Conservation (phyloP, 2,888 invertebrate species). For the Synergus gifuensis region DNA sequence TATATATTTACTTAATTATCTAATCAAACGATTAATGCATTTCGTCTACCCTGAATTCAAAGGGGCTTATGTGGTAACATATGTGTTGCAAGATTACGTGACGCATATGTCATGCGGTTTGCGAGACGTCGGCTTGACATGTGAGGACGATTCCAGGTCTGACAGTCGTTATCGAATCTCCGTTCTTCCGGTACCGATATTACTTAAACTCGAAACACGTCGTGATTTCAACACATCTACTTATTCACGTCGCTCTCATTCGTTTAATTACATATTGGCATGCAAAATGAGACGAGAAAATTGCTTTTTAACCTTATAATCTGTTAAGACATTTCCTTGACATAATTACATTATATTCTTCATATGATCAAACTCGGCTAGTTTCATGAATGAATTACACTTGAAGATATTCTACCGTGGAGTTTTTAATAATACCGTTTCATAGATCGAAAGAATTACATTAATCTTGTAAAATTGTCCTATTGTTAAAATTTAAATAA, state of each 20-base stretch:
- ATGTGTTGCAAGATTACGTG: conserved; percentile 57
- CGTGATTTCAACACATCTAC: not conserved
- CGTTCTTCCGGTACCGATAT: conserved; percentile 19
- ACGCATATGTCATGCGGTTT: conserved; percentile 55
- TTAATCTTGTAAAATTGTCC: too few relatives aligned
- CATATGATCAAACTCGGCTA: too few relatives aligned
- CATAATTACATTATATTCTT: too few relatives aligned
- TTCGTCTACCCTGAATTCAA: conserved; percentile 50
- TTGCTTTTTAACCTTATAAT: not conserved
- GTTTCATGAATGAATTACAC: too few relatives aligned
- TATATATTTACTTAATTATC: not conserved
- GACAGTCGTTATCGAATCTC: conserved; percentile 45
- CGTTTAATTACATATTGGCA: not conserved
- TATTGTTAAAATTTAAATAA: not conserved
- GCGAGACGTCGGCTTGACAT: conserved; percentile 60
- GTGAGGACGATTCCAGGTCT: conserved; percentile 59
- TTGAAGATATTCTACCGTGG: too few relatives aligned
- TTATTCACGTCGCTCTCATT: not conserved
- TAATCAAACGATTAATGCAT: conserved; percentile 48
- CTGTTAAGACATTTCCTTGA: too few relatives aligned
- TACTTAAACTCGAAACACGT: not conserved
- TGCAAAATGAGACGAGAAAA: not conserved
- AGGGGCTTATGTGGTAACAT: conserved; percentile 38
- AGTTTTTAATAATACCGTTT: too few relatives aligned
- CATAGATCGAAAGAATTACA: too few relatives aligned